Evolutionary conservation across 2,113 vertebrate species (phyloP).

Genomic region (Aldabrachelys gigantea): DNA sequence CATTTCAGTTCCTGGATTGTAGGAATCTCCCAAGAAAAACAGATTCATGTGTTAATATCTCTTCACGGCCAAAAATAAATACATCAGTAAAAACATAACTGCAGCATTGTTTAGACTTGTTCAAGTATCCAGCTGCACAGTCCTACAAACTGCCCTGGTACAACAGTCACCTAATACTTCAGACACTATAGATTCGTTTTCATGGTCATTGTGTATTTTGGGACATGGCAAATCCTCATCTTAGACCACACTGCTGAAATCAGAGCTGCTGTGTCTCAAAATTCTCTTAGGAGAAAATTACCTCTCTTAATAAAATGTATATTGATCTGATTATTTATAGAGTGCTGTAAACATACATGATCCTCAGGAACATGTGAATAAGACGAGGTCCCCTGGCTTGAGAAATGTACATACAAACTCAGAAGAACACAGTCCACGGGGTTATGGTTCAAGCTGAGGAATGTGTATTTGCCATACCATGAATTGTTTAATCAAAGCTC

Average conservation of each 20-base stretch:
- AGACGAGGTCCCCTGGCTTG: neutral
- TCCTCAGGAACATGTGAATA: neutral
- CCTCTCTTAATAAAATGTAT: neutral
- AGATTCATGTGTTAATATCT: slow-evolving; percentile 9
- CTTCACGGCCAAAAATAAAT: neutral
- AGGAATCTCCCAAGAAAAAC: slow-evolving; percentile 11
- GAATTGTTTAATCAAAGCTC: neutral
- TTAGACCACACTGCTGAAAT: rapidly evolving
- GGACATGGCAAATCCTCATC: neutral
- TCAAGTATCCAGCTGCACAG: neutral
- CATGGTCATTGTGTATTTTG: neutral
- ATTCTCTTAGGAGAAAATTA: neutral
- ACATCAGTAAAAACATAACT: neutral
- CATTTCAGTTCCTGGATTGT: neutral
- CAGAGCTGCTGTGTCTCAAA: neutral
- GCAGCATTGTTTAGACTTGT: neutral
- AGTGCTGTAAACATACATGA: neutral
- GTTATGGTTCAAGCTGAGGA: rapidly evolving
- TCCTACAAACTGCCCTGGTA: slow-evolving; percentile 18
- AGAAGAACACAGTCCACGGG: rapidly evolving
- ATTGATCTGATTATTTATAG: neutral
- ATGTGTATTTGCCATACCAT: neutral
- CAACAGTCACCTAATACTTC: neutral
- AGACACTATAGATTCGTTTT: rapidly evolving
- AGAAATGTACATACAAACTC: rapidly evolving